Evolutionary conservation across 92 coral and sea anemone species (phyloP).

Genomic region (Palythoa grandiflora): DNA sequence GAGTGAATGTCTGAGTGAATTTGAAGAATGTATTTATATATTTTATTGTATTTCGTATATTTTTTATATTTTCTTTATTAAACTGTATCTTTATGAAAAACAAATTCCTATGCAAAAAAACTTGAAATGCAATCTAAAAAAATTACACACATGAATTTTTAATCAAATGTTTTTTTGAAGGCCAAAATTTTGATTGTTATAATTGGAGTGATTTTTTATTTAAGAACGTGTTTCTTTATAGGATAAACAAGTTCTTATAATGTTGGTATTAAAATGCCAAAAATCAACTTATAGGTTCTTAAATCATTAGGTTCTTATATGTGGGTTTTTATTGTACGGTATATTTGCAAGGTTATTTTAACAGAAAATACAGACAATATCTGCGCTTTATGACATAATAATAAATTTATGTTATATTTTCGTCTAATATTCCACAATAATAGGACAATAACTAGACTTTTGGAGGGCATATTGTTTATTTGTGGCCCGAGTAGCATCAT

Average conservation of each 20-base stretch:
- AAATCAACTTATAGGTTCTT: background rate
- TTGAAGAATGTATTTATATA: constrained; percentile 12
- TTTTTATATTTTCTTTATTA: background rate
- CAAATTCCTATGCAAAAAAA: background rate
- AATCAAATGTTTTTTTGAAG: constrained; percentile 2
- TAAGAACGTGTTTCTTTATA: constrained; percentile 5
- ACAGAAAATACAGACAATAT: constrained; percentile 1
- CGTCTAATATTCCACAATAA: constrained; percentile 18
- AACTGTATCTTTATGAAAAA: background rate
- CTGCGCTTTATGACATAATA: constrained; percentile 14
- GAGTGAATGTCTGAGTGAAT: constrained; percentile 9
- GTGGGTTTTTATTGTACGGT: background rate
- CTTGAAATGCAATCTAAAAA: constrained; percentile 11
- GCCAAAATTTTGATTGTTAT: constrained; percentile 13
- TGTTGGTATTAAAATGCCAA: constrained; percentile 8
- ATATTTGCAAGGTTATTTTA: constrained; percentile 5
- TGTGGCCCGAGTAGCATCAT: too few species aligned
- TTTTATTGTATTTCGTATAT: background rate
- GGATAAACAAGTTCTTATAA: constrained; percentile 9
- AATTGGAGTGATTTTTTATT: constrained; percentile 5
- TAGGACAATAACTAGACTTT: constrained; percentile 13
- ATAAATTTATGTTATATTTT: constrained; percentile 15
- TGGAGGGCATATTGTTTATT: too few species aligned
- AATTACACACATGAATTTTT: constrained; percentile 12
- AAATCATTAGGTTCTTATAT: constrained; percentile 5